Evolutionary conservation across 2,113 vertebrate genomes (phyloP).

Genomic region (Gallinago jamesoni): DNA sequence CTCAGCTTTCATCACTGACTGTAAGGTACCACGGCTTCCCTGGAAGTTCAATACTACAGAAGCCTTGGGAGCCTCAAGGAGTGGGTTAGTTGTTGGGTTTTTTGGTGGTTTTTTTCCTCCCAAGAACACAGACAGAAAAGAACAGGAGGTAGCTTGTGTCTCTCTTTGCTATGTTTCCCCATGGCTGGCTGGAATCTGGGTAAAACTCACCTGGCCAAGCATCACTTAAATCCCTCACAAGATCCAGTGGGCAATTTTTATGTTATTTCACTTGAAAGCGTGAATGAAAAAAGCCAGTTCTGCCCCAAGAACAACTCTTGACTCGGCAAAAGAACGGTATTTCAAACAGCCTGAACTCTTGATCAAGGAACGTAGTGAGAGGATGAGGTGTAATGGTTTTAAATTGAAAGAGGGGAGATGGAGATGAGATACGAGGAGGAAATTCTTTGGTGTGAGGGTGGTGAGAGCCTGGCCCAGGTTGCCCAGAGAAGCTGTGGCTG

Average conservation of each 20-base stretch:
- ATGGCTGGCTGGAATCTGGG: not conserved
- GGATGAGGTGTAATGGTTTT: too few relatives aligned
- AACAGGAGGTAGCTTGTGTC: not conserved
- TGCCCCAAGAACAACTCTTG: not conserved
- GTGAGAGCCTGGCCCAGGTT: too few relatives aligned
- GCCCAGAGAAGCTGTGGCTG: too few relatives aligned
- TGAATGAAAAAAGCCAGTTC: not conserved
- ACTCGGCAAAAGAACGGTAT: accelerated
- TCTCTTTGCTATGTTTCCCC: not conserved
- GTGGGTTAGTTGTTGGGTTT: accelerated
- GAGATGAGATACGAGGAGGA: too few relatives aligned
- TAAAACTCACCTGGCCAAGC: not conserved
- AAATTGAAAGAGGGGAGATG: too few relatives aligned
- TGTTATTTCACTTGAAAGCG: not conserved
- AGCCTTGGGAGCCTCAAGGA: not conserved
- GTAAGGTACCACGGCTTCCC: not conserved
- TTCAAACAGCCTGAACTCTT: accelerated
- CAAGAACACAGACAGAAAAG: not conserved
- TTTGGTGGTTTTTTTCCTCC: too few relatives aligned
- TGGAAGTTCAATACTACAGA: not conserved
- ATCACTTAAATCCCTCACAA: not conserved
- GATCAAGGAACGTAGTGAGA: too few relatives aligned
- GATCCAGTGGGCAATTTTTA: not conserved
- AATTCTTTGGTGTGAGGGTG: too few relatives aligned
- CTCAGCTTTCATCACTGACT: not conserved